Evolutionary conservation across 2,113 vertebrate genomes (phyloP), one percentile per base, ranked within the genome.

Genomic region (Phaethornis superciliosus): DNA sequence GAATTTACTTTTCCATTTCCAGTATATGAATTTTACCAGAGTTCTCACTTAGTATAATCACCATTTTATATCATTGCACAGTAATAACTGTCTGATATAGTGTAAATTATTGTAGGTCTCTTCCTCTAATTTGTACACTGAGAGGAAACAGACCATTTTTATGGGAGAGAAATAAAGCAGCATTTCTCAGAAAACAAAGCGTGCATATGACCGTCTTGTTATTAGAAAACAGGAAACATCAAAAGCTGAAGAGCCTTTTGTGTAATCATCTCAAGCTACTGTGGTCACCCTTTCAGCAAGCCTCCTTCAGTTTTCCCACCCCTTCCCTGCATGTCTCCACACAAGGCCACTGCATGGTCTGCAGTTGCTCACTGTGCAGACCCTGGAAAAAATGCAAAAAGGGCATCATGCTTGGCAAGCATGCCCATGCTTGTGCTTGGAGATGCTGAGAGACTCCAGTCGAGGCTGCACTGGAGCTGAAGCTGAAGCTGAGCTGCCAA

Each of bases 151-250:
- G 72, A 22, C 27, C 11, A 30, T 68, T 93, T 95, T 90, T 94
- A 88, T 85, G 93, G 90, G 88, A 90, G 90, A 94, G 88, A 91
- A 88, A 74, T 55, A 82, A 95, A 89, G 79, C 51, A 7, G 64
- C 1, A 0, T 88, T 97, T 97, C 94, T 93, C 95, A 94, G 95
- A 93, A 96, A 76, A 49, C 58, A 60, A 71, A 90, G 72, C 17
- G 8, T 83, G 89, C 93, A 82, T 85, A 91, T 95, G 96, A 89
- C 94, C 92, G 68, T 83, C 54, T 67, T 93, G 82, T 95, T 95
- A 94, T 93, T 88, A 91, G 91, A 89, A 91, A 94, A 85, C 27
- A 88, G 62, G 69, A 95, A 91, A 93, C 84, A 94, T 93, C 82
- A 95, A 93, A 96, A 94, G 81, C 89, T 83, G 79, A 7, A 17